Evolutionary conservation across 1,140 invertebrate species (phyloP).

Genomic region (Drosophila navojoa): DNA sequence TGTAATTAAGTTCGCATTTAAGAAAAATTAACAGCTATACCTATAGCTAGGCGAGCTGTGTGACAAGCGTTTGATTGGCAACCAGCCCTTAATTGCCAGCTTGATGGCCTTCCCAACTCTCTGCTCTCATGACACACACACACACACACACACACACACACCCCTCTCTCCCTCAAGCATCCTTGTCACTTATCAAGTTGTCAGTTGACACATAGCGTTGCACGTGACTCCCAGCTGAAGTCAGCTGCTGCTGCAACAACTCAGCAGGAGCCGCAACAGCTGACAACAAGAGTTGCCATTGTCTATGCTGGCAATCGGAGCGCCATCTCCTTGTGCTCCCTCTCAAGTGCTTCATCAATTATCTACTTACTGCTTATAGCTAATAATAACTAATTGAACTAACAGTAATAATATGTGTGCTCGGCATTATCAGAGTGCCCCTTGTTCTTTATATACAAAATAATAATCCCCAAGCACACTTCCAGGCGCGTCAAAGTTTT

Average conservation of each 20-base stretch:
- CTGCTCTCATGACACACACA: no score
- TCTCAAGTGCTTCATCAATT: background rate
- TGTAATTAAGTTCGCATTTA: slow-evolving; percentile 79
- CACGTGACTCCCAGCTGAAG: slow-evolving; percentile 16
- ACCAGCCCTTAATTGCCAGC: slow-evolving; percentile 29
- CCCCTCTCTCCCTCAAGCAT: background rate
- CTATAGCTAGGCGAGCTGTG: slow-evolving; percentile 19
- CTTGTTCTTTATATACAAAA: no score
- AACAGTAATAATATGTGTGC: background rate
- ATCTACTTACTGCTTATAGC: background rate
- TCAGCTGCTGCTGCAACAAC: no score
- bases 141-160: background rate
- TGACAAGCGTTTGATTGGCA: slow-evolving; percentile 57
- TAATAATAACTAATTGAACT: background rate
- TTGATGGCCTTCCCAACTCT: background rate
- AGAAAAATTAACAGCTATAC: slow-evolving; percentile 73
- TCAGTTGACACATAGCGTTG: slow-evolving; percentile 33
- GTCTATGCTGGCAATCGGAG: background rate
- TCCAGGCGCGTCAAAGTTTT: no score
- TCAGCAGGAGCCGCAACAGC: background rate
- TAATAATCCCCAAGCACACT: no score
- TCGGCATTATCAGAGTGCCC: no score
- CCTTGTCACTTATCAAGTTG: slow-evolving; percentile 5
- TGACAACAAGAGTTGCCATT: background rate
- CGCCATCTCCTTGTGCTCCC: slow-evolving; percentile 7